These are phyloP conservation scores for Apis dorsata DNA, from an alignment of 1,140 invertebrate species.

Conservation along the genomic window DNA sequence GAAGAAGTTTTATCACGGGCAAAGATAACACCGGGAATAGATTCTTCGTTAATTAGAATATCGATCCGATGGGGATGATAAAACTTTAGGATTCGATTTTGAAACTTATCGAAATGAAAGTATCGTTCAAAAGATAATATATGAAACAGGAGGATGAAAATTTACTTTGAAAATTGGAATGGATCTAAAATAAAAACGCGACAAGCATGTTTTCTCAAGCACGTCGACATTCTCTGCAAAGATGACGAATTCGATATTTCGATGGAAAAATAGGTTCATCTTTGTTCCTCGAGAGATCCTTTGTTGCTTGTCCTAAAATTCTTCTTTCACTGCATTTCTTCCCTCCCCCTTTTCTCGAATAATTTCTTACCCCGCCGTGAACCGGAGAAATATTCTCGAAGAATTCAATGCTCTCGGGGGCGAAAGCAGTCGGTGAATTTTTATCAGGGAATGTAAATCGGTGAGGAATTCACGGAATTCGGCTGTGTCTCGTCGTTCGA, in stretches of 20 bases:
- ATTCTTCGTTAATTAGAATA: too few species aligned
- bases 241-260: not conserved
- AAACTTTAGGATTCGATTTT: too few species aligned
- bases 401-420: not conserved
- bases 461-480: slow-evolving; percentile 11
- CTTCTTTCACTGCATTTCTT: not conserved
- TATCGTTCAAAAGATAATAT: too few species aligned
- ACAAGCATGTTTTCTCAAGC: not conserved
- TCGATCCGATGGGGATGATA: too few species aligned
- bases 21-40: too few species aligned
- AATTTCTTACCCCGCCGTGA: not conserved
- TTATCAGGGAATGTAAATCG: not conserved
- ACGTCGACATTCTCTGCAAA: not conserved
- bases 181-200: too few species aligned
- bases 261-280: not conserved
- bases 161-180: too few species aligned
- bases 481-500: not conserved
- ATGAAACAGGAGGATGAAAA: too few species aligned
- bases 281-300: slow-evolving; percentile 23
- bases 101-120: too few species aligned
- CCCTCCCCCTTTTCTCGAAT: not conserved
- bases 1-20: too few species aligned
- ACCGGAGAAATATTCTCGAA: not conserved
- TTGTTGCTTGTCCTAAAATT: not conserved
- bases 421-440: not conserved